Evolutionary conservation across 1,140 invertebrate species (phyloP), one percentile per base, ranked within the genome.

Genomic region (Trichogramma pretiosum): DNA sequence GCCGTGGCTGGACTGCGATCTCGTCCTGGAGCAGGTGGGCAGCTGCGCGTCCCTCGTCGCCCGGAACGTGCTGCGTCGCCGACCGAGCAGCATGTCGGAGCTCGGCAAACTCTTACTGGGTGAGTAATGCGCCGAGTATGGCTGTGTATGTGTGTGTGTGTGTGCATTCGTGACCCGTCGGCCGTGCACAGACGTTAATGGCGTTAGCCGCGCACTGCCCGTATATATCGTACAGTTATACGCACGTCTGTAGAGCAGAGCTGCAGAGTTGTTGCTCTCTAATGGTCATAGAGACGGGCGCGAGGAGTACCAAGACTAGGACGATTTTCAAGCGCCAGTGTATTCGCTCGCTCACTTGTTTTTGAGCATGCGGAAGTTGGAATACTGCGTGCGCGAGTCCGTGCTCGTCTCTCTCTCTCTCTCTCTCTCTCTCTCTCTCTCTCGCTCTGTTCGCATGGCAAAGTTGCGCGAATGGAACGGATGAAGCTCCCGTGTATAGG

Each of bases 31-130:
- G 55, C 57, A 28, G 17, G 80, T 87, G 16, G 87, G 86, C 14
- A 89, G 85, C 8, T 89, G 87, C 64, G 72, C 77, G 30, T 85
- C 84, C 2, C 63, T 89, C 22, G 63, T 83, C 4, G 74, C 77
- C 36, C 72, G 72, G 47, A 68, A 74, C 53, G 59, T 81, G n/a
- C 46, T 81, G 13, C 39, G 56, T 22, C 57, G 44, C 10, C 52
- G 58, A 39, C 56, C 61, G 21, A 54, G 56, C 8, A 22, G 62
- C 3, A 4, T 69, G 0, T 55, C 63, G 23, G 7, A 28, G 0
- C 56, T 59, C 22, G 39, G 52, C 16, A 57, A 53, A 49, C 58
- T 72, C n/a, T 53, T 70, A 9, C 49, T 55, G 60, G 70, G 70
- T 49, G 56, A 65, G 53, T 52, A 39, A 45, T 22, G 26, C 30